Evolutionary conservation across 2,888 invertebrate genomes (phyloP), one percentile per base, ranked within the genome.

Genomic region (Tinea pellionella): DNA sequence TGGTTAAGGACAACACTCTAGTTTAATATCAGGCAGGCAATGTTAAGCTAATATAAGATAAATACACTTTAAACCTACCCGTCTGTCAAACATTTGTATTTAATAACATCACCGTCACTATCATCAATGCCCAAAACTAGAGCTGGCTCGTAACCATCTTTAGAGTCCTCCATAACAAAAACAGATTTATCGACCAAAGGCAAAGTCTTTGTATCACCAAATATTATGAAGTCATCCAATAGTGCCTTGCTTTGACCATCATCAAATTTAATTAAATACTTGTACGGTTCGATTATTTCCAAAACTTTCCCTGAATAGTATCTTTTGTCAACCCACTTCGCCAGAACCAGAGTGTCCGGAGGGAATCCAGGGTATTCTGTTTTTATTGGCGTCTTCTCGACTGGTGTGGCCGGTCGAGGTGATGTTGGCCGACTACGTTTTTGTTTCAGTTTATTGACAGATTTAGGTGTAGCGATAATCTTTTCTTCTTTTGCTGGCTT

Each of bases 261-360:
- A 60, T 91, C 90, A 65, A 92, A 92, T 71, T 89, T 75, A 37
- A 92, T 90, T 64, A 89, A 77, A 72, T 89, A 92, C 67, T 91
- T 91, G 24, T 88, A 88, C 0, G 82, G 87, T 59, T 90, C 88
- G 0, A 89, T 86, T 57, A 89, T 89, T 64, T 89, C 89, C 9
- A 83, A 72, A 0, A 92, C 89, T 69, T 77, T 88, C 0, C 91
- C 92, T 0, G 92, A 90, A 65, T 92, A 92, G 65, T 91, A 92
- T 62, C 90, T 89, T 66, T 89, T 91, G 68, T 92, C 92, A 0
- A 90, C 89, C 92, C 92, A 92, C 71, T 90, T 90, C 0, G 92
- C 92, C 64, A 92, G 81, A 0, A 91, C 91, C 0, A 81, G 79
- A 0, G 88, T 88, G 4, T 86, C 87, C 0, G 82, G 80, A 0